phyloP scores from a whole-genome alignment of 2,797 vertebrate species.

The Sebastiscus tertius region DNA sequence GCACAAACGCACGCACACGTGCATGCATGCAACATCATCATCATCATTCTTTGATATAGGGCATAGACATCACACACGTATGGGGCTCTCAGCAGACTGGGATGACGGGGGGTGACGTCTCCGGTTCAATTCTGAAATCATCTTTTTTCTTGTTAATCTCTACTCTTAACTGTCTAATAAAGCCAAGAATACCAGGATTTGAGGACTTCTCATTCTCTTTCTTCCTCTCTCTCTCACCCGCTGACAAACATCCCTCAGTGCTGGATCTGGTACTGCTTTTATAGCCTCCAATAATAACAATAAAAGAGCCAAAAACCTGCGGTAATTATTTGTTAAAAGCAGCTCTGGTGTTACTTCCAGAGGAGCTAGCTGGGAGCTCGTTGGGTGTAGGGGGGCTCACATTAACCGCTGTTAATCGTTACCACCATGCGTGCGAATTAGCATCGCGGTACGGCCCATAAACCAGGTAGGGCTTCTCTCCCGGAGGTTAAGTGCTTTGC shows the following conservation, averaged over 20 bases:
- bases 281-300: conserved; percentile 55
- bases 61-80: neutral
- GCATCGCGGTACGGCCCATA: conserved; percentile 58
- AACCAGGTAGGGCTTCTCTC: conserved; percentile 58
- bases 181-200: conserved; percentile 5
- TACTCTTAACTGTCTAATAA: neutral
- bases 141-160: neutral
- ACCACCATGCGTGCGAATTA: conserved; percentile 63
- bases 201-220: neutral
- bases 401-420: conserved; percentile 63
- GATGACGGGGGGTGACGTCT: neutral
- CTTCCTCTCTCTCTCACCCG: neutral
- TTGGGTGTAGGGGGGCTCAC: conserved; percentile 37
- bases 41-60: conserved; percentile 1
- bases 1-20: conserved; percentile 4
- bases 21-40: neutral
- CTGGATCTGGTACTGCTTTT: conserved; percentile 47
- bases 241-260: conserved; percentile 27
- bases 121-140: neutral
- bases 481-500: conserved; percentile 56
- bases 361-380: conserved; percentile 34
- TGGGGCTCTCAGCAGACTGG: neutral
- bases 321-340: conserved; percentile 73
- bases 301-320: conserved; percentile 57
- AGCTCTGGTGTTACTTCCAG: conserved; percentile 46